Conservation (phyloP, 2,888 invertebrate genomes). For the Brachyptera risi region DNA sequence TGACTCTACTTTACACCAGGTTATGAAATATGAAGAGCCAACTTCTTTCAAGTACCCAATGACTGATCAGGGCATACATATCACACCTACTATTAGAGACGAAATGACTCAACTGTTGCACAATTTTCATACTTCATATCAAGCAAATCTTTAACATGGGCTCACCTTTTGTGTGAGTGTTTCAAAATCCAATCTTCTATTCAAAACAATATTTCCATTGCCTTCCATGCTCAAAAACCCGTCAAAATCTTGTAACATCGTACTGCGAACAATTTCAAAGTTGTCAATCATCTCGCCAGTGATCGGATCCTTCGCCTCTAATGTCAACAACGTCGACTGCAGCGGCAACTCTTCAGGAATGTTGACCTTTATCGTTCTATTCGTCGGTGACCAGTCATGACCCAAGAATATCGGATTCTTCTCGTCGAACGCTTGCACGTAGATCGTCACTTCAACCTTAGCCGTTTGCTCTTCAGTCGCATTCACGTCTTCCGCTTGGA, state of each 20-base stretch:
- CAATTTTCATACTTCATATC: no score
- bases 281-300: constrained; percentile 59
- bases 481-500: constrained; percentile 65
- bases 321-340: constrained; percentile 63
- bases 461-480: constrained; percentile 60
- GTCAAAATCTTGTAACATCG: constrained; percentile 57
- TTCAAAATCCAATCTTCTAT: constrained; percentile 74
- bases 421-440: constrained; percentile 72
- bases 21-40: no score
- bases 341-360: constrained; percentile 74
- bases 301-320: constrained; percentile 67
- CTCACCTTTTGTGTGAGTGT: constrained; percentile 45
- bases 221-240: constrained; percentile 48
- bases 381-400: constrained; percentile 66
- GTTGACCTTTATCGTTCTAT: constrained; percentile 61
- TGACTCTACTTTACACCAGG: no score
- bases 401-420: constrained; percentile 71
- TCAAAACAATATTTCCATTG: constrained; percentile 67
- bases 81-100: no score
- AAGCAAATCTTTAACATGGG: not conserved
- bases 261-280: constrained; percentile 43
- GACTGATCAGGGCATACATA: no score
- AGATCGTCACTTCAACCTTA: constrained; percentile 66
- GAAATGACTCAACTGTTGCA: no score
- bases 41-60: no score